Evolutionary conservation across 2,888 invertebrate species (phyloP), one percentile per base, ranked within the genome.

Genomic region (Mythimna albipuncta): DNA sequence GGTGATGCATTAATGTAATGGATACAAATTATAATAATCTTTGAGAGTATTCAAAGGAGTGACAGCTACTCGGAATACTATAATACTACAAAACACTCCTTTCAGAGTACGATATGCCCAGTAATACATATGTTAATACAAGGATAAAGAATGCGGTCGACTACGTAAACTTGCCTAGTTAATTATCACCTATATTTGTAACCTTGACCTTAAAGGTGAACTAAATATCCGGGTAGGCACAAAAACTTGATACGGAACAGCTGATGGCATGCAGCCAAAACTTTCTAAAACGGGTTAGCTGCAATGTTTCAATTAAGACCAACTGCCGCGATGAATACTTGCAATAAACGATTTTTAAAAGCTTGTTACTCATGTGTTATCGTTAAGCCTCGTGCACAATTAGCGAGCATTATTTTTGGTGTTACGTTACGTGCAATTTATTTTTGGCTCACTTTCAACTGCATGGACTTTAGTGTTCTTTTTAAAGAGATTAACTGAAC

Each of bases 201-300:
- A 92, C 94, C 95, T 93, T 95, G 93, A 94, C 93, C 93, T 90
- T 87, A 79, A 85, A 76, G 79, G 82, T 89, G 91, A 90, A 91
- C 90, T 85, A 92, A 91, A 94, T 93, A 91, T 90, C 90, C 89
- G 84, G 87, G 87, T 88, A 88, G 85, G 87, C 84, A 85, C 79
- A 86, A 83, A 81, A 82, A 83, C 72, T 87, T 90, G 88, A 92
- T 91, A 89, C 90, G 89, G 83, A 89, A 87, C 92, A 92, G 89
- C 87, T 90, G 90, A 92, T 95, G 95, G 95, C 94, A 73, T 82
- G 72, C 84, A 80, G 90, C 94, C 95, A 95, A 93, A 91, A 91
- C 92, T 93, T 94, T 94, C 93, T 92, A 93, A 94, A 93, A 93
- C 91, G 86, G 90, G 89, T 90, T 90, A 92, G 88, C 89, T 93